These are phyloP conservation scores for Odontamblyopus lacepedii DNA, from an alignment of 2,797 vertebrate species.

Conservation along the genomic window DNA sequence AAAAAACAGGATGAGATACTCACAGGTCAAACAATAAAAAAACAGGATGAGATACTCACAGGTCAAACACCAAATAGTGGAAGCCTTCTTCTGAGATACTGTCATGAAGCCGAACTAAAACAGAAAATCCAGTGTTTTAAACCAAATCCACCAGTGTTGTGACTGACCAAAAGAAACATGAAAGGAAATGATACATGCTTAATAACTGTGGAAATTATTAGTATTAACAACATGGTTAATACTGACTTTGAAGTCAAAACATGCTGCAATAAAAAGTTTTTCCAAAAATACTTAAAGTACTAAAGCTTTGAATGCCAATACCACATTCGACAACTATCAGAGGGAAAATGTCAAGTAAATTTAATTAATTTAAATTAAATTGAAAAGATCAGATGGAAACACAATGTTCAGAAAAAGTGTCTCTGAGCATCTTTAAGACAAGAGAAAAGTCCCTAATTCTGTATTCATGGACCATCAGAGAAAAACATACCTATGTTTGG, in stretches of 20 bases:
- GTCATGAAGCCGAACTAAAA: constrained; percentile 93
- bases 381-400: constrained; percentile 9
- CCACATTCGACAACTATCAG: not conserved
- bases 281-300: not conserved
- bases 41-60: constrained; percentile 82
- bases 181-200: not conserved
- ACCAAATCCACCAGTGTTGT: not conserved
- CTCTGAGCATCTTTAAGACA: not conserved
- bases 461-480: no score
- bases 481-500: constrained; percentile 92
- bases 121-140: not conserved
- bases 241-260: no score
- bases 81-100: constrained; percentile 98
- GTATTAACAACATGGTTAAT: no score
- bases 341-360: no score
- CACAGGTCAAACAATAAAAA: constrained; percentile 90
- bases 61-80: constrained; percentile 98
- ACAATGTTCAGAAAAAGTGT: not conserved
- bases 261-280: not conserved
- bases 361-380: no score
- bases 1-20: constrained; percentile 67
- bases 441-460: not conserved
- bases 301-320: not conserved
- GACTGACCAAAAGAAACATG: not conserved
- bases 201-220: not conserved